These are phyloP conservation scores for Melipona beecheii DNA, from an alignment of 2,888 invertebrate species.

Conservation along the genomic window DNA sequence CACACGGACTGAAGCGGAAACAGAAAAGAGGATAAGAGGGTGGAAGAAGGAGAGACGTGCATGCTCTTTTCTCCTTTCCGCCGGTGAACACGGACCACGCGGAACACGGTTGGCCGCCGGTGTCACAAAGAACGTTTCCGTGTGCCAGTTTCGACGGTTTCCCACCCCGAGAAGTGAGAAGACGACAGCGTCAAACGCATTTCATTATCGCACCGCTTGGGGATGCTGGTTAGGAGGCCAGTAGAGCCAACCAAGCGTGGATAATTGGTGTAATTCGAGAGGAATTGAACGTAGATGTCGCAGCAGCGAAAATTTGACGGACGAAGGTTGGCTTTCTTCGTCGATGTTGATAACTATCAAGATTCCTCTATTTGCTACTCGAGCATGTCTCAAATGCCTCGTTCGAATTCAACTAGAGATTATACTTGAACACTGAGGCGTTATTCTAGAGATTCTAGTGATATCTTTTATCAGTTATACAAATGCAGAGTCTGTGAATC, in stretches of 20 bases:
- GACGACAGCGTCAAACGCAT: constrained; percentile 65
- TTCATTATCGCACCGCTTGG: constrained; percentile 58
- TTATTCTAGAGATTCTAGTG: background rate
- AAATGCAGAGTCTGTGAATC: too few relatives aligned
- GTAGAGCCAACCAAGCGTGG: background rate
- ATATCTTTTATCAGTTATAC: background rate
- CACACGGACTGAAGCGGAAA: constrained; percentile 45
- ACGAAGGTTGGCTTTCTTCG: background rate
- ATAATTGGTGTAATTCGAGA: constrained; percentile 1
- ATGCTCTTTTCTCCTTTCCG: constrained; percentile 47
- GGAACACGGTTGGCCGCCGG: constrained; percentile 53
- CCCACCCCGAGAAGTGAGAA: constrained; percentile 39
- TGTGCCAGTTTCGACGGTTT: constrained; percentile 46
- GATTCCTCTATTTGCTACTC: background rate
- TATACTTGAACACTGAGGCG: background rate
- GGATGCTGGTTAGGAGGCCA: background rate
- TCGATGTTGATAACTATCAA: too few relatives aligned
- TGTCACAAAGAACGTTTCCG: constrained; percentile 62
- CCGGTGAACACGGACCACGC: constrained; percentile 45
- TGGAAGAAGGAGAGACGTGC: constrained; percentile 8
- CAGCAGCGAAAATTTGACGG: background rate
- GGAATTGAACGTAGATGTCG: background rate
- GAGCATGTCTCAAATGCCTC: background rate
- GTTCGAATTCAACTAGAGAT: background rate
- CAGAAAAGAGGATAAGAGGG: constrained; percentile 46